Percentiles rank a stretch among this genome's conserved stretches.
These are phyloP conservation scores for Musca domestica DNA, from an alignment of 1,140 invertebrate species.

Conservation along the genomic window DNA sequence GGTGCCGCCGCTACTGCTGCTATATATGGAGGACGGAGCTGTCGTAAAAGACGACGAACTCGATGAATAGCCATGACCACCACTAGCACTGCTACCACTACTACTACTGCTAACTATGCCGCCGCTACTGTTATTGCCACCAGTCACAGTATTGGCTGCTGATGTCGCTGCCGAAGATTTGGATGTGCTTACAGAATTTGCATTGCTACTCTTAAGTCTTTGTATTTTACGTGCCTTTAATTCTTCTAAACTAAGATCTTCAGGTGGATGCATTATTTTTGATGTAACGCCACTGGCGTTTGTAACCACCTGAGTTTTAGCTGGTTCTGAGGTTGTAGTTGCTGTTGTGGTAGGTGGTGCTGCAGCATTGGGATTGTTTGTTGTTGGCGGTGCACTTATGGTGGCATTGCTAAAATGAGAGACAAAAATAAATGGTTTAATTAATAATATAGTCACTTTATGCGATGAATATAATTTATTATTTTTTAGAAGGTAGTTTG, in stretches of 20 bases:
- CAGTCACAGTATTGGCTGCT: conserved; percentile 4
- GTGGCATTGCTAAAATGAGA: conserved; percentile 62
- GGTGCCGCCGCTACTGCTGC: background rate
- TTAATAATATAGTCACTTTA: no score
- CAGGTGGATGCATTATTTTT: conserved; percentile 90
- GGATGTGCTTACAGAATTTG: conserved; percentile 33
- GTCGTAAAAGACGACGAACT: conserved; percentile 36
- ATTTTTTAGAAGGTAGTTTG: no score
- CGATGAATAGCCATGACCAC: conserved; percentile 28
- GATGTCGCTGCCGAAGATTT: conserved; percentile 27
- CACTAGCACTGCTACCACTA: background rate
- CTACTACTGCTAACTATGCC: conserved; percentile 21
- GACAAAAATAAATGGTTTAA: no score
- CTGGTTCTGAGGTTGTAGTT: conserved; percentile 37
- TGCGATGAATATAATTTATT: no score
- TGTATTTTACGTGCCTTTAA: conserved; percentile 68
- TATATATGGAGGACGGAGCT: conserved; percentile 35
- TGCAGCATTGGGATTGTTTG: conserved; percentile 49
- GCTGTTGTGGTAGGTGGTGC: conserved; percentile 50
- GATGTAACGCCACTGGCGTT: conserved; percentile 76
- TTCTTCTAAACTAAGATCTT: conserved; percentile 92
- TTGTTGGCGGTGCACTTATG: conserved; percentile 67
- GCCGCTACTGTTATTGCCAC: conserved; percentile 31
- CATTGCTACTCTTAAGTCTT: conserved; percentile 26
- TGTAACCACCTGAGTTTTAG: conserved; percentile 52